phyloP scores from a whole-genome alignment of 2,113 vertebrate genomes.

The Cisticola juncidis region DNA sequence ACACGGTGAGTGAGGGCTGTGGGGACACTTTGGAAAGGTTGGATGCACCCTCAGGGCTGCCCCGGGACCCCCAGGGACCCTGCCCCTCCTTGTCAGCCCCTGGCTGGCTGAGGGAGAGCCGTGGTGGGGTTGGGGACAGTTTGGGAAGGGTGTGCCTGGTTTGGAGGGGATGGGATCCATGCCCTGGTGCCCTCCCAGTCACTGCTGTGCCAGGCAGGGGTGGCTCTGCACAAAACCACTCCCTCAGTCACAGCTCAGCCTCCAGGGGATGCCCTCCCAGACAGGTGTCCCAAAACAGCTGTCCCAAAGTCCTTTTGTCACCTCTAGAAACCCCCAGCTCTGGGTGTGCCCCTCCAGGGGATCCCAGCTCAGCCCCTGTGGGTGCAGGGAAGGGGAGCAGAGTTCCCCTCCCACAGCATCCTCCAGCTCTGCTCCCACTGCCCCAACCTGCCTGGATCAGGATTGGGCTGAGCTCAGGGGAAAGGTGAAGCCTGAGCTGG shows the following conservation, averaged over 20 bases:
- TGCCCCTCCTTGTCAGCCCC: neutral
- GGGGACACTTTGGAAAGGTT: neutral
- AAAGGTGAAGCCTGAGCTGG: neutral
- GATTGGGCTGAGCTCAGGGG: neutral
- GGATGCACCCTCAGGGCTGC: neutral
- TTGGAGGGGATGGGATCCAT: neutral
- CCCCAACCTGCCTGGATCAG: neutral
- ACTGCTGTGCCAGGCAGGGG: neutral
- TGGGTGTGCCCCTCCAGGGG: neutral
- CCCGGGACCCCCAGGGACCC: neutral
- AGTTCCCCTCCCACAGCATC: neutral
- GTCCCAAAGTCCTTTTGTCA: neutral
- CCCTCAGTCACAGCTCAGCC: neutral
- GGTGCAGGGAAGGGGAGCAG: neutral
- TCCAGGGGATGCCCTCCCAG: no score
- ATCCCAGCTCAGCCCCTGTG: neutral
- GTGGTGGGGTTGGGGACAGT: neutral
- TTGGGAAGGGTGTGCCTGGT: neutral
- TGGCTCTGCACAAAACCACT: neutral
- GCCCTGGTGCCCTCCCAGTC: neutral
- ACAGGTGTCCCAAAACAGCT: neutral
- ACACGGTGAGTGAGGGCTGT: conserved; percentile 68
- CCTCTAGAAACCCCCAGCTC: neutral
- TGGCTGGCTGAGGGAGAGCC: neutral
- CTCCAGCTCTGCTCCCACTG: neutral